Evolutionary conservation across 2,888 invertebrate genomes (phyloP), one percentile per base, ranked within the genome.

Genomic region (Opisthograptis luteolata): DNA sequence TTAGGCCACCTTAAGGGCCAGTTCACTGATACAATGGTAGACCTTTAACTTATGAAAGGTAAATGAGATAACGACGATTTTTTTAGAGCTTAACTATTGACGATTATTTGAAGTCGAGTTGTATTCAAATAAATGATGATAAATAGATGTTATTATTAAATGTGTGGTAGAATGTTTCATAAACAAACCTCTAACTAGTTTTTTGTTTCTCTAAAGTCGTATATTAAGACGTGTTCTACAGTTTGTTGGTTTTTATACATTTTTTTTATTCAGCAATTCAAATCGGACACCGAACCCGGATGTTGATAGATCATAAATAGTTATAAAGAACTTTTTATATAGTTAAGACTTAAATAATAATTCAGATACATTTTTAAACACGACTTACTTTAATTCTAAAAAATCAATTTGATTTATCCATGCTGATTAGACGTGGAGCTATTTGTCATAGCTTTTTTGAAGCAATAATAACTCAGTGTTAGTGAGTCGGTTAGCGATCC

Each of bases 201-300:
- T 47, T n/a, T 40, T 22, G 15, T 40, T 19, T 15, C 19, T 34
- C n/a, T n/a, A n/a, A n/a, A 9, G 3, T 10, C 14, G 9, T 9
- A 6, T 14, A 7, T 12, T 25, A 3, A 17, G 25, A 31, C 31
- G 17, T 28, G 5, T 40, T 40, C 9, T 9, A 13, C 10, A 13
- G 4, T 17, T 39, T 22, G n/a, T 24, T 24, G 8, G 12, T 13
- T 9, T 28, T 20, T 27, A 22, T 35, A 35, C n/a, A 20, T 31
- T 31, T 34, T 22, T 22, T 43, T 34, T 34, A 22, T 30, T 30
- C n/a, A 6, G n/a, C 19, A 7, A 17, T 28, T 25, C 27, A 7
- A 20, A 41, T 36, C 25, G 43, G 17, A 8, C 40, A 19, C 17
- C 41, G 48, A 48, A 35, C 47, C 53, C 53, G 47, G 47, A 53